Conservation (phyloP, 2,113 vertebrate species). For the human (Homo sapiens) region GRCh38 chr6:69790501-69791000, state of each 20-base stretch:
- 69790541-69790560: neutral
- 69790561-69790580: neutral
- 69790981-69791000: conserved; percentile 4
- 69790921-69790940: neutral
- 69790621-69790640: neutral
- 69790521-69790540: neutral
- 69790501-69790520: neutral
- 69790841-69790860: neutral
- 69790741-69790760: neutral
- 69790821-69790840: neutral
- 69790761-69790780: neutral
- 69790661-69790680: neutral
- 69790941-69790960: neutral
- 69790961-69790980: conserved; percentile 2
- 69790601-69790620: neutral
- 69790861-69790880: neutral
- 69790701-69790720: neutral
- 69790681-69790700: neutral
- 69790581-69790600: neutral
- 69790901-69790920: neutral
- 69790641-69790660: neutral
- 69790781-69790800: neutral
- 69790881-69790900: conserved; percentile 34
- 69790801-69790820: neutral
- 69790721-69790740: neutral